A percentile compares a stretch with the other conserved stretches of the same genome.
Conservation (phyloP, 2,113 vertebrate genomes). For the Grammomys surdaster region DNA sequence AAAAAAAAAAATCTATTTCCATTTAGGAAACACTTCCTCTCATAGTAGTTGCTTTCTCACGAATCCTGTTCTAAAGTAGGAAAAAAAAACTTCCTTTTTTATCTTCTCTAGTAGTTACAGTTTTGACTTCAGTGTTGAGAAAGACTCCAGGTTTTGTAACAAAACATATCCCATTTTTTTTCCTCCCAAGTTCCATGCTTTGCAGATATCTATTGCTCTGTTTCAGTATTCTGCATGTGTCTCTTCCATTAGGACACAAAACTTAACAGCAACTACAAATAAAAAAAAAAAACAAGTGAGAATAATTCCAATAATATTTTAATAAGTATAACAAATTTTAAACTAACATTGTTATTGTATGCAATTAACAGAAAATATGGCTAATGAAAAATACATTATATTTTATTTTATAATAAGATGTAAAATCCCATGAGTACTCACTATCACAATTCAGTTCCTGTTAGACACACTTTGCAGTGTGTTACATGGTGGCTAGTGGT, state of each 20-base stretch:
- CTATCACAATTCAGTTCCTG: not conserved
- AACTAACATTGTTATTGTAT: not conserved
- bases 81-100: constrained; percentile 63
- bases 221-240: constrained; percentile 53
- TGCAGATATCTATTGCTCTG: constrained; percentile 69
- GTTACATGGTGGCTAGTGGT: not conserved
- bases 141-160: constrained; percentile 68
- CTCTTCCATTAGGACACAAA: constrained; percentile 83
- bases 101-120: constrained; percentile 74
- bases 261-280: not conserved
- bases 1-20: constrained; percentile 68
- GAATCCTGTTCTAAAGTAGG: constrained; percentile 86
- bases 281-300: not conserved
- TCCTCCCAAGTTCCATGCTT: constrained; percentile 32
- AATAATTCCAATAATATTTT: not conserved
- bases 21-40: constrained; percentile 79
- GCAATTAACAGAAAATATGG: not conserved
- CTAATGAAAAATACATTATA: not conserved
- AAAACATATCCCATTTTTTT: constrained; percentile 28
- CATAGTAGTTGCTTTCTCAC: constrained; percentile 90
- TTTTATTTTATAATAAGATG: not conserved
- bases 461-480: not conserved
- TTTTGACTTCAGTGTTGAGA: constrained; percentile 68
- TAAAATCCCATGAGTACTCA: not conserved
- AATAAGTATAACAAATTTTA: not conserved